phyloP scores from a whole-genome alignment of 2,888 invertebrate genomes.

The Heliconius erato region DNA sequence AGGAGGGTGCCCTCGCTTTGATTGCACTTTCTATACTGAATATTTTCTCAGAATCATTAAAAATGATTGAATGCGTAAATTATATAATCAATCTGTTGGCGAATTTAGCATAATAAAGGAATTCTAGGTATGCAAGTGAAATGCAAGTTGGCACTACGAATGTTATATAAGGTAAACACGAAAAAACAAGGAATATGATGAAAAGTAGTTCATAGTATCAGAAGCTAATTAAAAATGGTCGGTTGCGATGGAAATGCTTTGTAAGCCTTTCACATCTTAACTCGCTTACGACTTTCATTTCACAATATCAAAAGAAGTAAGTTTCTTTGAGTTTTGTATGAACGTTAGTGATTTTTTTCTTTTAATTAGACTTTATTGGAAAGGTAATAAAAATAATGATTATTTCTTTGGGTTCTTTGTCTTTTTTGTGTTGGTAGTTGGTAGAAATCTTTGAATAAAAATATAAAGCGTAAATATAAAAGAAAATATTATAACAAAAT shows the following conservation, averaged over 20 bases:
- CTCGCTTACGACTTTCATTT: slow-evolving; percentile 9
- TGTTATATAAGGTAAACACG: not conserved
- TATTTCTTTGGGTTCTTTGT: too few species aligned
- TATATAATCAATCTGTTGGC: too few species aligned
- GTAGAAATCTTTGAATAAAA: too few species aligned
- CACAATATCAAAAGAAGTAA: slow-evolving; percentile 9
- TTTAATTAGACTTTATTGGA: not conserved
- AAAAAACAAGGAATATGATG: not conserved
- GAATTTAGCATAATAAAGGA: not conserved
- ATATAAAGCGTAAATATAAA: too few species aligned
- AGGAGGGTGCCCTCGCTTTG: too few species aligned
- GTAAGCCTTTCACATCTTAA: slow-evolving; percentile 11
- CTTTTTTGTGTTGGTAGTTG: too few species aligned
- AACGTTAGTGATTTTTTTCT: not conserved
- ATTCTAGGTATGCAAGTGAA: not conserved
- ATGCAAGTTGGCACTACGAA: not conserved
- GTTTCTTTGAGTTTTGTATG: slow-evolving; percentile 8
- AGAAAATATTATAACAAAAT: too few species aligned
- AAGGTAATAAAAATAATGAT: not conserved
- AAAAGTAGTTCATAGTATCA: slow-evolving; percentile 2
- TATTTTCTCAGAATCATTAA: too few species aligned
- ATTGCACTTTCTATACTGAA: too few species aligned
- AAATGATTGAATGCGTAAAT: too few species aligned
- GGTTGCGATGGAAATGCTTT: slow-evolving; percentile 4
- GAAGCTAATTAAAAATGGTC: slow-evolving; percentile 21